Base-by-base conservation (phyloP, 2,888 invertebrate genomes). In the Mycalesis mineus region DNA sequence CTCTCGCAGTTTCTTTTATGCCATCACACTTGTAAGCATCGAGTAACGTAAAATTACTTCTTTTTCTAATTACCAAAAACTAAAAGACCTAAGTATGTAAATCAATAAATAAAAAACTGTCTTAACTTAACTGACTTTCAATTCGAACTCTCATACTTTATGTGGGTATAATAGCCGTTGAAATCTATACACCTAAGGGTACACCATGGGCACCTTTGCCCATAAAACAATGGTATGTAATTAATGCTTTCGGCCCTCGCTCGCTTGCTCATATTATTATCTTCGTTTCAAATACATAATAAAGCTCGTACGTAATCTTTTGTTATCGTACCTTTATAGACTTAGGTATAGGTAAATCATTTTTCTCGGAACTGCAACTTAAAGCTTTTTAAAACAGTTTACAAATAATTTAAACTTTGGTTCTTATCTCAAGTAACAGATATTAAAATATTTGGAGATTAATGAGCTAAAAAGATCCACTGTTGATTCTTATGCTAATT, bases 221-320 rank as follows among this genome's bases (percentile, higher is more conserved):
- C 68, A 64, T 68, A 68, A 69, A 70, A 67, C 64, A 62, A 63
- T 52, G 59, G 55, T 62, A 58, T 62, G 49, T 68, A 70, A 69
- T 70, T 70, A 69, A 68, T 67, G 65, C 63, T 65, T 58, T 53
- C 57, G 61, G 63, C 60, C 55, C 41, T 57, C 45, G 41, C 44
- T 36, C 54, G 49, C 53, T 52, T 39, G 29, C 49, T 28, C 28
- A 28, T 39, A 57, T 63, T 59, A 63, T 64, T 62, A 64, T 61
- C 57, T 60, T 48, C 49, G 52, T 51, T 55, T 57, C 55, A 53
- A 58, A 58, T 64, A 59, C 55, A 54, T 59, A 64, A 62, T 57
- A 61, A 61, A 63, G 58, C 53, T 5, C 54, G 48, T 61, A 52
- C 57, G 44, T 53, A 57, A 39, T 31, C 47, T 57, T 57, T 62